Base-by-base conservation (phyloP, 2,113 vertebrate species). In the Heterochromis multidens region DNA sequence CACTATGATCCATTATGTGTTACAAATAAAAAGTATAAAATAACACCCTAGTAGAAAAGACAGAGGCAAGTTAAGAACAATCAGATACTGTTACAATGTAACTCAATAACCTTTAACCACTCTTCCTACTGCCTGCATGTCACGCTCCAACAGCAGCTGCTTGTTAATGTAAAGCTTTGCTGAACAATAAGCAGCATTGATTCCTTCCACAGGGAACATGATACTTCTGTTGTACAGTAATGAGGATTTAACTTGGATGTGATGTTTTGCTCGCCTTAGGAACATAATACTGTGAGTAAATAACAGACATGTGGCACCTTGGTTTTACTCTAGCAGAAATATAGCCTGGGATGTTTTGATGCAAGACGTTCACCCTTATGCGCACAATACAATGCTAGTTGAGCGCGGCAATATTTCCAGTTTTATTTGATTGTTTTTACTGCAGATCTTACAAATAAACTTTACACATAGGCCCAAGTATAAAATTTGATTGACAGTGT, bases 141-240 rank as follows among this genome's bases (percentile, higher is more conserved):
- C 57, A 54, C n/a, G 78, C 58, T n/a, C 46, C 46, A 14, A 13
- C 31, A 40, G 33, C 65, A 70, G 29, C 40, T 76, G 33, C 19
- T 49, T 62, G 80, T 78, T 62, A 54, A 56, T 31, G 74, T 54
- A 87, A 86, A 82, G 49, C 76, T 54, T 23, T 76, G 56, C 60
- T 74, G 25, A 88, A 89, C 86, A 72, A 89, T 87, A 90, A 82
- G 16, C 40, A 84, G 81, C 86, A 87, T 63, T 89, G 72, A 89
- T 88, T 91, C 19, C 63, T 79, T 81, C 31, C 46, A 43, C 27
- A 54, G 37, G 46, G 25, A 81, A 60, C 43, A 63, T 2, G 1
- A 77, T 77, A 52, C 54, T 79, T 87, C 21, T n/a, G 11, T 76
- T 87, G 74, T 81, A 76, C 72, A 33, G 23, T 86, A 90, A 87